These are phyloP conservation scores for Drosophila imparisetae DNA, from an alignment of 2,888 invertebrate genomes.

Conservation along the genomic window DNA sequence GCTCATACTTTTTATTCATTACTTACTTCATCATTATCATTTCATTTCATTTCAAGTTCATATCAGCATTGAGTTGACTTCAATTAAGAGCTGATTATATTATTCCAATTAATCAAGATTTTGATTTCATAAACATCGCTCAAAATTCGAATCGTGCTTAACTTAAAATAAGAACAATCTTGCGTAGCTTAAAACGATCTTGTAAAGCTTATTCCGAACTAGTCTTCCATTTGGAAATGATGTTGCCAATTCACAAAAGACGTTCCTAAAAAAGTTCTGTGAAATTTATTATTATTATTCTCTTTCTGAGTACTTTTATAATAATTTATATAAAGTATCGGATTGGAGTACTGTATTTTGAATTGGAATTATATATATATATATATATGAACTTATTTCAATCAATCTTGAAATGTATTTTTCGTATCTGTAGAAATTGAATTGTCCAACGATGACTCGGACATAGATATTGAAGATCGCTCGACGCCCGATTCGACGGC, in stretches of 20 bases:
- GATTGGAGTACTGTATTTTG: background rate
- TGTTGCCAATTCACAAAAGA: background rate
- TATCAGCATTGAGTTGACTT: background rate
- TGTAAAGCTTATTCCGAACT: background rate
- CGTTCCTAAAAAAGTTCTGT: background rate
- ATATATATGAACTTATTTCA: background rate
- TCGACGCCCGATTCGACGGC: conserved; percentile 82
- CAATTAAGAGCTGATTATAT: background rate
- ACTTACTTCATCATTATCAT: too few species aligned
- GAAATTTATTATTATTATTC: background rate
- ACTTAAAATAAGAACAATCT: background rate
- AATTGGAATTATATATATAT: background rate
- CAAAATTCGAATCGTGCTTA: background rate
- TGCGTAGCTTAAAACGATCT: background rate
- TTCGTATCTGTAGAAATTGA: conserved; percentile 75
- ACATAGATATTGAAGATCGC: conserved; percentile 84
- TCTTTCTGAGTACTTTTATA: background rate
- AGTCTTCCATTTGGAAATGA: background rate
- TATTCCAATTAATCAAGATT: background rate
- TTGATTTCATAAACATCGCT: background rate
- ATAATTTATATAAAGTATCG: too few species aligned
- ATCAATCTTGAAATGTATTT: conserved; percentile 1
- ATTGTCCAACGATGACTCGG: conserved; percentile 84
- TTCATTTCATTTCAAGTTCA: background rate
- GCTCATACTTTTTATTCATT: too few species aligned